Percentiles rank a stretch among this genome's conserved stretches.
Conservation (phyloP, 2,113 vertebrate genomes). For the Spea multiplicata region DNA sequence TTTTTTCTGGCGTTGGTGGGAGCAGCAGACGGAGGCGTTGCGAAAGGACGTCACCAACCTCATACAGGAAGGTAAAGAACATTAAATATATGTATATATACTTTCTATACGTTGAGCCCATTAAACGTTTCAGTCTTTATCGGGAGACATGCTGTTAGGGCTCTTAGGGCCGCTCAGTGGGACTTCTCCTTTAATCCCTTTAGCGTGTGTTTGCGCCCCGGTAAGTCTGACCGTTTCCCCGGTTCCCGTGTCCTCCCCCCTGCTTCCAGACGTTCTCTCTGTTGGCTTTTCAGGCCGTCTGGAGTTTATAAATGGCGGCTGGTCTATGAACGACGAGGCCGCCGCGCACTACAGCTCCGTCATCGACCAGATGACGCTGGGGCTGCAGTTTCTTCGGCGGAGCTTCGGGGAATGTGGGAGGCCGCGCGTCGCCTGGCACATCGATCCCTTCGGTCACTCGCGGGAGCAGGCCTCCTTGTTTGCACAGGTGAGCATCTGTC, state of each 20-base stretch:
- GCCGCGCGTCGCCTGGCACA: conserved; percentile 87
- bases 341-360: conserved; percentile 77
- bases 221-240: too few relatives aligned
- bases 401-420: conserved; percentile 75
- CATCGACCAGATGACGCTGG: conserved; percentile 87
- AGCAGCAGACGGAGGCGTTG: conserved; percentile 63
- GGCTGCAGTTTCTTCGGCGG: conserved; percentile 77
- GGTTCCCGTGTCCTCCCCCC: too few relatives aligned
- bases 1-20: conserved; percentile 90
- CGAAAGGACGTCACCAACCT: conserved; percentile 65
- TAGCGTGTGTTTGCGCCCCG: too few relatives aligned
- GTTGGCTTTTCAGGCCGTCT: conserved; percentile 68
- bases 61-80: conserved; percentile 72
- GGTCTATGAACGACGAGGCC: conserved; percentile 91
- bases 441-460: conserved; percentile 92
- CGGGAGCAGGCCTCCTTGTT: conserved; percentile 87
- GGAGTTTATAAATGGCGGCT: conserved; percentile 87
- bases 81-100: too few relatives aligned
- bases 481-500: conserved; percentile 72
- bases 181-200: too few relatives aligned
- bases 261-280: not conserved
- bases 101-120: not conserved
- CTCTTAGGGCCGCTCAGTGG: too few relatives aligned
- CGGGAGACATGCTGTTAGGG: too few relatives aligned
- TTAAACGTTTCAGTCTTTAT: not conserved